Conservation (phyloP, 2,797 vertebrate species). For the Leptodactylus fallax region DNA sequence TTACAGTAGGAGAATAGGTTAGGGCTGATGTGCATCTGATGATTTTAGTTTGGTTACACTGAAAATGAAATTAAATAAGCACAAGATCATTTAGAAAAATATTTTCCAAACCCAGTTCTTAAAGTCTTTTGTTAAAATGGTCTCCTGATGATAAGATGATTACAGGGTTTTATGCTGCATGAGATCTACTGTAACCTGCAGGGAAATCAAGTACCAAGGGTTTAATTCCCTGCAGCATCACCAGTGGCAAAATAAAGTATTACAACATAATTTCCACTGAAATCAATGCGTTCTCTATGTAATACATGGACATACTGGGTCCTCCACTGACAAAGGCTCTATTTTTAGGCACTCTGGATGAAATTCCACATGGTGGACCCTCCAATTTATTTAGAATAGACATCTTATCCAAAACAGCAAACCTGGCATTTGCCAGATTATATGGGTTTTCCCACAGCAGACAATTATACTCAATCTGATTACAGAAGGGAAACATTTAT, state of each 20-base stretch:
- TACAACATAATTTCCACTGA: neutral
- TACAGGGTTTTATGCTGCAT: neutral
- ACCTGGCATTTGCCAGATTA: too few species aligned
- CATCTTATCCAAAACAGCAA: too few species aligned
- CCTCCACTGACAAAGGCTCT: neutral
- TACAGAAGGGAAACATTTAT: too few species aligned
- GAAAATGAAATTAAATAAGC: slow-evolving; percentile 32
- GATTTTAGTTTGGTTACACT: neutral
- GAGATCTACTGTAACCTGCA: neutral
- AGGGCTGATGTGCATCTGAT: slow-evolving; percentile 13
- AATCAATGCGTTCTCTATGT: neutral
- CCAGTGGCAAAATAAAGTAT: neutral
- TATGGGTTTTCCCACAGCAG: too few species aligned
- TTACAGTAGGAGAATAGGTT: neutral
- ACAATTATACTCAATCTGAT: too few species aligned
- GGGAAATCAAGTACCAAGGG: neutral
- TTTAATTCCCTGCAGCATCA: neutral
- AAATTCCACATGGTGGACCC: too few species aligned
- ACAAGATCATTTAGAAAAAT: slow-evolving; percentile 25
- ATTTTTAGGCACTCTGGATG: neutral
- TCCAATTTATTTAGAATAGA: too few species aligned
- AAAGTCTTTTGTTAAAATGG: neutral
- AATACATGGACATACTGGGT: neutral
- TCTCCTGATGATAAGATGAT: neutral
- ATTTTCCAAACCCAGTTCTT: neutral